Base-by-base conservation (phyloP, 2,888 invertebrate species). In the Drosophila affinis region DNA sequence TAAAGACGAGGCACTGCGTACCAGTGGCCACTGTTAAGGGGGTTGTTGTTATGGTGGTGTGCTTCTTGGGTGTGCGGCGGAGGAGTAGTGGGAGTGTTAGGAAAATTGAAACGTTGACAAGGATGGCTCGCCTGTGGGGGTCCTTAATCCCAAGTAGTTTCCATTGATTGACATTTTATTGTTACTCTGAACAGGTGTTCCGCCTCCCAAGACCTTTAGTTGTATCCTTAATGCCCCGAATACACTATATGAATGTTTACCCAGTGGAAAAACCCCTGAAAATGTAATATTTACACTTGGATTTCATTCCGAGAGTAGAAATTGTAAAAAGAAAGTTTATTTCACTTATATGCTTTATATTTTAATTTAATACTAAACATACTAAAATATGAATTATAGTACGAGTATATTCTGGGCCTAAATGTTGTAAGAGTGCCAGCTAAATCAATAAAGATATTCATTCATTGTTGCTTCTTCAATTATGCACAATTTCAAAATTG, bases 121-220 rank as follows among this genome's bases (percentile, higher is more conserved):
- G 14, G 32, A 47, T 10, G 32, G 4, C 10, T 14, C 34, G 47
- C 14, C 18, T 39, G n/a, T 6, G 60, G n/a, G 39, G n/a, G 39
- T n/a, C n/a, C 39, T 14, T 39, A 39, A 39, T 39, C 39, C 39
- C 7, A n/a, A n/a, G 14, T 14, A 39, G 39, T 65, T 75, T 61
- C 51, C 9, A 59, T 61, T 69, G 56, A 70, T 65, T 34, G 47
- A 46, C 45, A 21, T 62, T 62, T 53, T 51, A 57, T 44, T 51
- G 53, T 46, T 47, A 62, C 59, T 58, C 49, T 51, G 27, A 54
- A 62, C 77, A 81, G 77, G 72, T 79, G 71, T 72, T 56, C 62
- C 27, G 52, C 56, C 49, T 48, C 55, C 44, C 52, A 62, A 69
- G 76, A 48, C 60, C 63, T 62, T 62, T 61, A 65, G 64, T 68